Conservation (phyloP, 2,797 vertebrate species). For the Syngnathus rostellatus region DNA sequence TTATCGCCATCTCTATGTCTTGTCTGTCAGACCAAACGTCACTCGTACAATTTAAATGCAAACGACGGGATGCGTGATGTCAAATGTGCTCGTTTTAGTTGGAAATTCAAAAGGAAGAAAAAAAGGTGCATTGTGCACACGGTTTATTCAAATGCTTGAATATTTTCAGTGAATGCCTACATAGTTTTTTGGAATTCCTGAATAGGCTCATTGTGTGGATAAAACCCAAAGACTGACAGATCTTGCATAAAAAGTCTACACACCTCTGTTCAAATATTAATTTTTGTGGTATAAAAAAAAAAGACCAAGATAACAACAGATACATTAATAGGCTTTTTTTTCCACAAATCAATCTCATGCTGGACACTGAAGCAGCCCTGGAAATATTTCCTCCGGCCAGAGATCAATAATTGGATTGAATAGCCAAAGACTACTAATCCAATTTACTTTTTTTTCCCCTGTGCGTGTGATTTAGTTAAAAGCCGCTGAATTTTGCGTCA, state of each 20-base stretch:
- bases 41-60: background rate
- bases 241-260: too few relatives aligned
- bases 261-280: too few relatives aligned
- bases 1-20: conserved; percentile 45
- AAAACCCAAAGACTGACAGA: too few relatives aligned
- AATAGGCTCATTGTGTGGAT: too few relatives aligned
- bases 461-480: conserved; percentile 22
- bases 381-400: conserved; percentile 41
- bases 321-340: conserved; percentile 26
- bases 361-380: conserved; percentile 38
- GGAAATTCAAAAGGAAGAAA: background rate
- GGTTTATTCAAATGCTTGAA: too few relatives aligned
- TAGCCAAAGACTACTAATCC: conserved; percentile 58
- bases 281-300: too few relatives aligned
- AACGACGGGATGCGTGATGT: background rate
- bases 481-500: conserved; percentile 18
- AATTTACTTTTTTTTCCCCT: conserved; percentile 38
- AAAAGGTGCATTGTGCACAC: too few relatives aligned
- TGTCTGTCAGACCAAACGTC: conserved; percentile 26
- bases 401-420: conserved; percentile 58
- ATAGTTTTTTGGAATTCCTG: too few relatives aligned
- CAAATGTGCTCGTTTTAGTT: background rate
- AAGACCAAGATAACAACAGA: conserved; percentile 14
- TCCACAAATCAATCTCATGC: conserved; percentile 49
- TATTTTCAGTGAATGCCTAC: too few relatives aligned